Conservation (phyloP, 2,113 vertebrate species). For the Otus sunia region DNA sequence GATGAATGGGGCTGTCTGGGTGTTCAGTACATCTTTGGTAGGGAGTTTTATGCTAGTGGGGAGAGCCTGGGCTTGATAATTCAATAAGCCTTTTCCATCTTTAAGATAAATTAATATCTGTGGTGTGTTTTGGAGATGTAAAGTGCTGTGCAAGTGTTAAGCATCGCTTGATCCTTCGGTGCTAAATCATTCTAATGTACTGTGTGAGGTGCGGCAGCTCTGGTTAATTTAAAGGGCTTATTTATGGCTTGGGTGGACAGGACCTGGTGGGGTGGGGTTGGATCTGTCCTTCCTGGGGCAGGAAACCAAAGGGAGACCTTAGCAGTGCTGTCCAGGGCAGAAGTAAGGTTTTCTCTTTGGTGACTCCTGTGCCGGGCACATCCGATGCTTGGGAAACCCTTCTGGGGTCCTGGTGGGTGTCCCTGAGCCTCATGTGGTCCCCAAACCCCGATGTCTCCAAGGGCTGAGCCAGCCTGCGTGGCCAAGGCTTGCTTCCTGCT, state of each 20-base stretch:
- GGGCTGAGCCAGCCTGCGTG: not conserved
- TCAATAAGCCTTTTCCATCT: conserved; percentile 53
- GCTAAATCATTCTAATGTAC: conserved; percentile 38
- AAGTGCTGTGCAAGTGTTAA: conserved; percentile 54
- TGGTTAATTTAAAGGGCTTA: not conserved
- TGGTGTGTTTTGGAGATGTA: not conserved
- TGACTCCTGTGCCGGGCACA: not conserved
- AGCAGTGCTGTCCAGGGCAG: not conserved
- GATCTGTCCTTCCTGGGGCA: not conserved
- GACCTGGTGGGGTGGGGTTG: not conserved
- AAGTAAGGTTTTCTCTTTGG: not conserved
- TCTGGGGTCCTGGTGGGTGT: not conserved
- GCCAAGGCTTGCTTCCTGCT: not conserved
- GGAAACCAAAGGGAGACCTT: not conserved
- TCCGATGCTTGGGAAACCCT: rapidly evolving
- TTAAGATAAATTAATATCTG: conserved; percentile 25
- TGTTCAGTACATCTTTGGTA: rapidly evolving
- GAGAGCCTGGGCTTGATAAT: conserved; percentile 9
- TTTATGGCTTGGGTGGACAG: not conserved
- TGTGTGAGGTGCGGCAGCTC: not conserved
- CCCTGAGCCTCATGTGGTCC: not conserved
- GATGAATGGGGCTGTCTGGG: not conserved
- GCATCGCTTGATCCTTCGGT: not conserved
- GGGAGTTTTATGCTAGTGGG: not conserved
- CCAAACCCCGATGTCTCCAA: rapidly evolving